Base-by-base conservation (phyloP, 1,140 invertebrate genomes). In the Apis florea region DNA sequence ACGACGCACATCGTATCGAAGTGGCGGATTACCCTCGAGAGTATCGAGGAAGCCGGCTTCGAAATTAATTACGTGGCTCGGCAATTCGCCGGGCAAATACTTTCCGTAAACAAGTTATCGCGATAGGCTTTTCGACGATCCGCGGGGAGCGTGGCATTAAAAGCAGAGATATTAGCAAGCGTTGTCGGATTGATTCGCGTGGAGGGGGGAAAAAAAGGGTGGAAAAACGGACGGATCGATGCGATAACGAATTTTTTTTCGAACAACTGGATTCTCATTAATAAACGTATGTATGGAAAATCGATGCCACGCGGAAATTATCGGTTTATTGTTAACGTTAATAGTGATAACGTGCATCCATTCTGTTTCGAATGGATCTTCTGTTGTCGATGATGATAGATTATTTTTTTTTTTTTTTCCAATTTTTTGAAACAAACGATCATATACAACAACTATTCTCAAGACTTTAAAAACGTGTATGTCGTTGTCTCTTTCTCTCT, bases 51-150 rank as follows among this genome's bases (percentile, higher is more conserved):
- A 15, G 56, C 51, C 5, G 51, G 21, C n/a, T 17, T 21, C 70
- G 63, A 85, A 85, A 85, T 85, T 84, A 84, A 85, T 85, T 85
- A 85, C 67, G 56, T n/a, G 49, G 47, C 24, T 31, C 21, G 5
- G n/a, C 73, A n/a, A 49, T 84, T 63, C 53, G 84, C n/a, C 58
- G 59, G 67, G 54, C 53, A 85, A 80, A 76, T 77, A 85, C 67
- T 83, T 83, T 79, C 54, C n/a, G 40, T 19, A 83, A 83, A 79
- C 81, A 67, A 40, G 21, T 21, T 21, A 58, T 21, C 21, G 21
- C 56, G 21, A 58, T 6, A 40, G 31, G 31, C 31, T 40, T 40
- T 40, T 5, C 5, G 10, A n/a, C n/a, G 21, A 11, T 21, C 21
- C 56, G 31, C 31, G 31, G 31, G 5, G 31, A 5, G 3, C 53